These are phyloP conservation scores for Micropoecilia bifurca DNA, from an alignment of 2,797 vertebrate genomes.

Conservation along the genomic window DNA sequence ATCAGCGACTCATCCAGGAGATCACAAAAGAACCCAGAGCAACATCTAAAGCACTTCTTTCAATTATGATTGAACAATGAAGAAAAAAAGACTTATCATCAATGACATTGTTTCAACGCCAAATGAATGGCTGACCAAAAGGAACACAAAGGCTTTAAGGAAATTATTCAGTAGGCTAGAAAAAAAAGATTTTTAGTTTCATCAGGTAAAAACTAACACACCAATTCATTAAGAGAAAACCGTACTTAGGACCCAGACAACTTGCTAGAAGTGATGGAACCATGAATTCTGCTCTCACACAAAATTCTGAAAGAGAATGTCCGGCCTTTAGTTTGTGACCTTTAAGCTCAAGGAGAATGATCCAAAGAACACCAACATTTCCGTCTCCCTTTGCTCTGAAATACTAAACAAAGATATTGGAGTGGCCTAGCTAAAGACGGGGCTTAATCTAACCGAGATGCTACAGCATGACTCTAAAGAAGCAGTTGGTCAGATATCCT, in stretches of 20 bases:
- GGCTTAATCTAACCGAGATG: background rate
- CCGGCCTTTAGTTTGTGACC: background rate
- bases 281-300: background rate
- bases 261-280: background rate
- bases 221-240: background rate
- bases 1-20: background rate
- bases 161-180: background rate
- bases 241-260: background rate
- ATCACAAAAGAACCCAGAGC: background rate
- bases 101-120: background rate
- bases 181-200: background rate
- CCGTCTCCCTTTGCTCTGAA: background rate
- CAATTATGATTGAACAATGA: background rate
- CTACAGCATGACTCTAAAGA: background rate
- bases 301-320: background rate
- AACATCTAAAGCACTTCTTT: background rate
- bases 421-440: background rate
- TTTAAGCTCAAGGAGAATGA: background rate
- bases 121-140: background rate
- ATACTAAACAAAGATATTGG: background rate
- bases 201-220: background rate
- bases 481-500: background rate
- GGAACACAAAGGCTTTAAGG: background rate
- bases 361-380: background rate
- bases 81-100: background rate